Conservation (phyloP, 2,888 invertebrate genomes). For the Lordiphosa fenestrarum region DNA sequence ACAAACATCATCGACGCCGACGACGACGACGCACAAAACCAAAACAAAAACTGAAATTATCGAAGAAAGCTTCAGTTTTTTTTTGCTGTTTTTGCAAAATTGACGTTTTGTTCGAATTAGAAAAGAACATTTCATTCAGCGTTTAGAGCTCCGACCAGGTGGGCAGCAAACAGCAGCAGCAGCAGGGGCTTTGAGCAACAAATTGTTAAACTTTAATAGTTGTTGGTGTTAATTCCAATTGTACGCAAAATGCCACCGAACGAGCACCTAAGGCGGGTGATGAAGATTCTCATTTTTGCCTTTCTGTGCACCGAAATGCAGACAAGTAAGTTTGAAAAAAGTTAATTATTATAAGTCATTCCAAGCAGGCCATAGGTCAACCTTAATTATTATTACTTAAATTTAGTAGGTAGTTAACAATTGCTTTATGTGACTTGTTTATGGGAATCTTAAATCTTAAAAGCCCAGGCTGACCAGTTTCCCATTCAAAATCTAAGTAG, state of each 20-base stretch:
- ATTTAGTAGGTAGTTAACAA: too few species aligned
- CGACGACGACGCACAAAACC: constrained; percentile 42
- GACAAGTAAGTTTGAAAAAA: constrained; percentile 66
- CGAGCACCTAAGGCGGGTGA: constrained; percentile 56
- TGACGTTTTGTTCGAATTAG: constrained; percentile 46
- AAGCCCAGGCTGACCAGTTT: too few species aligned
- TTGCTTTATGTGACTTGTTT: too few species aligned
- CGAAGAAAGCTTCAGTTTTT: constrained; percentile 46
- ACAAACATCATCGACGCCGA: constrained; percentile 9
- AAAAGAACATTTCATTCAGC: constrained; percentile 56
- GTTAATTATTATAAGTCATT: too few species aligned
- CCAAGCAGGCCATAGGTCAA: too few species aligned
- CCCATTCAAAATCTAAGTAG: too few species aligned
- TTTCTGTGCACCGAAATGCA: constrained; percentile 77
- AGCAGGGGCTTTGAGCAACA: neutral
- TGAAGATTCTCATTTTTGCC: constrained; percentile 70
- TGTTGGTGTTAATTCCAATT: neutral
- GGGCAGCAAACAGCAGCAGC: constrained; percentile 15
- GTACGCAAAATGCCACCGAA: constrained; percentile 55
- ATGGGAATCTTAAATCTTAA: too few species aligned
- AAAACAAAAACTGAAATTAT: constrained; percentile 66
- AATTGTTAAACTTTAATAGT: neutral
- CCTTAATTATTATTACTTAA: too few species aligned
- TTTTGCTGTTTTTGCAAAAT: constrained; percentile 50
- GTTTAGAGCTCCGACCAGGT: constrained; percentile 52